Base-by-base conservation (phyloP, 92 coral and sea anemone genomes). In the Anthopleura xanthogrammica region DNA sequence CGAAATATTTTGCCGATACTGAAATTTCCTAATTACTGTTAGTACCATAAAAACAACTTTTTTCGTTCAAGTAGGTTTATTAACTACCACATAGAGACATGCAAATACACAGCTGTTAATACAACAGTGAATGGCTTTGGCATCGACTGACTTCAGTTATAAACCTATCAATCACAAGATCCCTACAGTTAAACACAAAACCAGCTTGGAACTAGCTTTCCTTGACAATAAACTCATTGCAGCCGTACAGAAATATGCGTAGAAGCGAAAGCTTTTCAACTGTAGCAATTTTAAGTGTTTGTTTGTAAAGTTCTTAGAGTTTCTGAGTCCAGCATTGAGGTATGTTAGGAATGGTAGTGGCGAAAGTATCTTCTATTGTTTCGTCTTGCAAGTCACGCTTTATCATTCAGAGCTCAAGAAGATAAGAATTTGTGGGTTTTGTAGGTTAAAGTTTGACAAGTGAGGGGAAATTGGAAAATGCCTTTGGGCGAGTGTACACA, bases 311-410 rank as follows among this genome's bases (percentile, higher is more conserved):
- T 42, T 75, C 13, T 75, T 17, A 1, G 36, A 41, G 78, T 75
- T 75, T 75, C 3, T 6, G 57, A 22, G 55, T 75, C 78, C 78
- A 75, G 78, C 78, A 36, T 42, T 50, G 78, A 42, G 78, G 78
- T 40, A 75, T 75, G 78, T n/a, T 19, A 12, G 41, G 78, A 42
- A 75, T 75, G 78, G 16, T 36, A 16, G 41, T 68, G 74, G 41
- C 74, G 16, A 68, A 24, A 68, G 41, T 16, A 68, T 24, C 74
- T 68, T 68, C 74, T 68, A 68, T 7, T 20, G 11, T 62, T 62
- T 62, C 70, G 36, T 68, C 40, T 29, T 16, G 11, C 4, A 23
- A 68, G 74, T 68, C 42, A 68, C 74, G 74, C 46, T 36, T 2
- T 68, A 68, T 68, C 42, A 68, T 9, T 68, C 0, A 36, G 41